Conservation (phyloP, 2,113 vertebrate genomes). For the Pituophis catenifer region DNA sequence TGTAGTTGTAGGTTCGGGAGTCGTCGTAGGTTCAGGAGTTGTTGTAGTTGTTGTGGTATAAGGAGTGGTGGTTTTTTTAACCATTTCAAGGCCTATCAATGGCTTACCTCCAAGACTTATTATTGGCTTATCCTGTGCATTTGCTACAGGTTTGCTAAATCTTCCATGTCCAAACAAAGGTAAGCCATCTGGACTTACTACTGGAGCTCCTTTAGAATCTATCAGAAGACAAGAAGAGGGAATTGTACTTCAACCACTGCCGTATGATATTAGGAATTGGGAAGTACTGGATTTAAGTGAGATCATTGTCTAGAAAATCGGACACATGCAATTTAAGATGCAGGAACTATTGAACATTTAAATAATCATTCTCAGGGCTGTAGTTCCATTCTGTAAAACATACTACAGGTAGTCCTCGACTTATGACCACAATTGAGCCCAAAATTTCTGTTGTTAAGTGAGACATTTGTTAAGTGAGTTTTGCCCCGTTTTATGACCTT, state of each 20-base stretch:
- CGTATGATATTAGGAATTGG: background rate
- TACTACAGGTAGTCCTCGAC: background rate
- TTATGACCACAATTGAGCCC: background rate
- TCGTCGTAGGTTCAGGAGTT: slow-evolving; percentile 60
- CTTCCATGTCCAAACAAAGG: slow-evolving; percentile 92
- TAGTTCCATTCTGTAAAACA: background rate
- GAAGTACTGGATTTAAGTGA: background rate
- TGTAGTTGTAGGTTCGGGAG: slow-evolving; percentile 52
- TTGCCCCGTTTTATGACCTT: background rate
- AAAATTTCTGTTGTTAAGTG: background rate
- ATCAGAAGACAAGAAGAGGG: slow-evolving; percentile 17
- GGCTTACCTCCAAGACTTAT: slow-evolving; percentile 92
- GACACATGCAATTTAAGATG: background rate
- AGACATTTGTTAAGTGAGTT: background rate
- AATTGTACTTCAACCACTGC: background rate
- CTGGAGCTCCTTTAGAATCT: slow-evolving; percentile 89
- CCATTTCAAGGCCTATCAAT: slow-evolving; percentile 84
- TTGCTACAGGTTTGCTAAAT: slow-evolving; percentile 86
- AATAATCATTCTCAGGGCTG: background rate
- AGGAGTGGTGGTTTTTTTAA: slow-evolving; percentile 73
- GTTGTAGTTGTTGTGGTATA: slow-evolving; percentile 62
- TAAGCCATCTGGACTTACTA: slow-evolving; percentile 89
- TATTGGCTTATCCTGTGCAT: slow-evolving; percentile 87
- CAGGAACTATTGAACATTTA: background rate
- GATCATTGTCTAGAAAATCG: background rate